Evolutionary conservation across 1,140 invertebrate genomes (phyloP).

Genomic region (Bombus ignitus): DNA sequence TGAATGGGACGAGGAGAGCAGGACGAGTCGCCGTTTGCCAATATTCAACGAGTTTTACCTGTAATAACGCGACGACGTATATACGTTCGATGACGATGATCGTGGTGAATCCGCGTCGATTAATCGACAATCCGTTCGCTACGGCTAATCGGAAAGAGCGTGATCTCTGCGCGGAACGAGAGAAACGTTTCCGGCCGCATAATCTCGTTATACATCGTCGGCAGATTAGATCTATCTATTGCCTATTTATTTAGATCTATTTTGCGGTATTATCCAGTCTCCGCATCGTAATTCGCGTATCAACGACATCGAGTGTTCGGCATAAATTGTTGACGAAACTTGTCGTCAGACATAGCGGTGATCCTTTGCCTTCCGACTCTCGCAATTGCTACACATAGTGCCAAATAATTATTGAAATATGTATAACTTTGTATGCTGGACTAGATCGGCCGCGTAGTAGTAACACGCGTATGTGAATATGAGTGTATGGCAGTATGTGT

Average conservation of each 20-base stretch:
- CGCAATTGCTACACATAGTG: too few relatives aligned
- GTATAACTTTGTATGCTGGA: too few relatives aligned
- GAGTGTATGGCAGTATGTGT: fast-evolving
- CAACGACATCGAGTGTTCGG: too few relatives aligned
- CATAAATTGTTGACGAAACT: too few relatives aligned
- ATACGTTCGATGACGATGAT: not conserved
- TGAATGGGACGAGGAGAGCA: not conserved
- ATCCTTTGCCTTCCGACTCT: too few relatives aligned
- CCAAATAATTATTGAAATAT: too few relatives aligned
- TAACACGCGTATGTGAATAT: too few relatives aligned
- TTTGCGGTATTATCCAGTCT: too few relatives aligned
- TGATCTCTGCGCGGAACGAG: not conserved
- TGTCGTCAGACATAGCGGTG: too few relatives aligned
- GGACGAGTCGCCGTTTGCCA: not conserved
- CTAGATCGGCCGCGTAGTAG: too few relatives aligned
- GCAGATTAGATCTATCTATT: not conserved
- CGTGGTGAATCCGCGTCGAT: not conserved
- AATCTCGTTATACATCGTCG: not conserved
- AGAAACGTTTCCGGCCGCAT: not conserved
- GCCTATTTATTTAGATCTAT: too few relatives aligned
- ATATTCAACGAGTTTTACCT: not conserved
- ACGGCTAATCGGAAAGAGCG: not conserved
- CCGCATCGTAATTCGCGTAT: too few relatives aligned
- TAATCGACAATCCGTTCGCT: not conserved
- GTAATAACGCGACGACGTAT: not conserved